These are phyloP conservation scores for Macaria liturata DNA, from an alignment of 2,888 invertebrate genomes.

Conservation along the genomic window DNA sequence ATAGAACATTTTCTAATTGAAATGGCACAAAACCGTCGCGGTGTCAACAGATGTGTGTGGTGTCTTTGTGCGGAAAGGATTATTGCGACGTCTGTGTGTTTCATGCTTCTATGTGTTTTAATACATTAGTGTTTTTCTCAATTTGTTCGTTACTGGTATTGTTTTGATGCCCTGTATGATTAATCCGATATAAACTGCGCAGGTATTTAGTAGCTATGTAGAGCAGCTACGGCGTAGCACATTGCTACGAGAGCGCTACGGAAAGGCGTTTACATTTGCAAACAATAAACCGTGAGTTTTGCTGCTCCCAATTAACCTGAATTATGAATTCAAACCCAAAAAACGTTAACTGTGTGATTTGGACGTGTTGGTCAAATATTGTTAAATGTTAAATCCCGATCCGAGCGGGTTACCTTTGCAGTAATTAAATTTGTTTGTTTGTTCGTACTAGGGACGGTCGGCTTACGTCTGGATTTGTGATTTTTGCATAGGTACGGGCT, in stretches of 20 bases:
- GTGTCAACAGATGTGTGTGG: slow-evolving; percentile 30
- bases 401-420: slow-evolving; percentile 29
- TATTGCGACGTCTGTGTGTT: slow-evolving; percentile 11
- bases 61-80: slow-evolving; percentile 18
- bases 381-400: slow-evolving; percentile 11
- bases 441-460: slow-evolving; percentile 41
- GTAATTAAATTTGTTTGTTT: slow-evolving; percentile 67
- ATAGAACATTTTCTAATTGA: slow-evolving; percentile 50
- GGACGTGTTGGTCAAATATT: slow-evolving; percentile 18
- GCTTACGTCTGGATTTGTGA: slow-evolving; percentile 49
- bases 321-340: slow-evolving; percentile 6
- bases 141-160: no score
- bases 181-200: no score
- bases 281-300: not conserved
- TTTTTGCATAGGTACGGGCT: slow-evolving; percentile 44
- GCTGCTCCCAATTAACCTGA: slow-evolving; percentile 4
- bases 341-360: slow-evolving; percentile 12
- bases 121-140: not conserved
- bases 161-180: no score
- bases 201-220: not conserved
- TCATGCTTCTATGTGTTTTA: slow-evolving; percentile 1
- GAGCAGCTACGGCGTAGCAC: slow-evolving; percentile 3
- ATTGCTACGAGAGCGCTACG: not conserved
- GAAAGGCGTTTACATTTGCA: not conserved
- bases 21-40: slow-evolving; percentile 45